Percentiles rank a stretch among this genome's conserved stretches.
These are phyloP conservation scores for Cyclophora albipunctata DNA, from an alignment of 2,888 invertebrate genomes.

Conservation along the genomic window DNA sequence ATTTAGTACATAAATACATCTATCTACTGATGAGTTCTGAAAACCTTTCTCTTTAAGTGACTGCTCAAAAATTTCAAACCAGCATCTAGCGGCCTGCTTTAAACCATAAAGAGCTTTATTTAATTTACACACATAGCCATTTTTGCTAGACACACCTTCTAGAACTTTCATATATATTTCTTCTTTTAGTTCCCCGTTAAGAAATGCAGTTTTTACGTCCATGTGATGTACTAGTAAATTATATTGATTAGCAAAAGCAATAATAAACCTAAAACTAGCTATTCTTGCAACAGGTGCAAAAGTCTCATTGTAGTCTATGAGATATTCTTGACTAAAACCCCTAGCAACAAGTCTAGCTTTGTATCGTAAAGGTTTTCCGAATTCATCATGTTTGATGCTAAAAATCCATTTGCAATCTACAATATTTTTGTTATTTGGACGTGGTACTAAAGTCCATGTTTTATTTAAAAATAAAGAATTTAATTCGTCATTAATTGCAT, in stretches of 20 bases:
- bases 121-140: constrained; percentile 18
- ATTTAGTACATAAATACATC: constrained; percentile 15
- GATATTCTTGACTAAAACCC: constrained; percentile 6
- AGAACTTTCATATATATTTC: no score
- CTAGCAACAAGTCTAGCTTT: constrained; percentile 25
- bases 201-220: no score
- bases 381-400: constrained; percentile 19
- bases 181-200: no score
- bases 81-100: constrained; percentile 11
- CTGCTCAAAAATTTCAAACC: constrained; percentile 17
- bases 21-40: constrained; percentile 15
- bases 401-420: constrained; percentile 22
- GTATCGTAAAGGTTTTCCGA: constrained; percentile 13
- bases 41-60: no score
- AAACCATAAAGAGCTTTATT: constrained; percentile 24
- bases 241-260: constrained; percentile 20
- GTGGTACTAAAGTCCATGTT: constrained; percentile 19
- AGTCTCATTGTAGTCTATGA: constrained; percentile 24
- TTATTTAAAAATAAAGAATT: constrained; percentile 20
- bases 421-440: constrained; percentile 21
- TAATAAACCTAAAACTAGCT: constrained; percentile 18
- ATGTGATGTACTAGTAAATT: no score
- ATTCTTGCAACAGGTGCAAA: constrained; percentile 27
- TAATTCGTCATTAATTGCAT: constrained; percentile 16
- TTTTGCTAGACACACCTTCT: neutral